These are phyloP conservation scores for Astyanax mexicanus DNA, from an alignment of 2,797 vertebrate species.

Conservation along the genomic window DNA sequence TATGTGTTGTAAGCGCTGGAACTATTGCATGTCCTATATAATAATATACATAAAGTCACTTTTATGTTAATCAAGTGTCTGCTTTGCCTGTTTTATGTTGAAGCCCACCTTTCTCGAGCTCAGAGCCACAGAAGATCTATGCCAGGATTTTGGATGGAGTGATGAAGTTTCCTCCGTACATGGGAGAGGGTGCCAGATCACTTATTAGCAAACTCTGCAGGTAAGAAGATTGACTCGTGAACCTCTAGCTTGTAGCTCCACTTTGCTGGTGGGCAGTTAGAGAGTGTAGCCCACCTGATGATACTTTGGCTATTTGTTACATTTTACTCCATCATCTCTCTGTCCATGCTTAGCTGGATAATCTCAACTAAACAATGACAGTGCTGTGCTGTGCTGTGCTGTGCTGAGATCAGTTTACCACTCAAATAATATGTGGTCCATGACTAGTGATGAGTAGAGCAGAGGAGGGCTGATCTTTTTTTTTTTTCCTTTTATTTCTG, in stretches of 20 bases:
- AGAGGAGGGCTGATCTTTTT: too few species aligned
- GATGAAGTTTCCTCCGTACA: conserved; percentile 78
- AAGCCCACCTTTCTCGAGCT: conserved; percentile 85
- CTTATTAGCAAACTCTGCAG: conserved; percentile 85
- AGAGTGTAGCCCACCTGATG: neutral
- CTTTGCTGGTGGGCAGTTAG: neutral
- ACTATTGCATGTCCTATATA: neutral
- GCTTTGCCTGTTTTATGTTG: neutral
- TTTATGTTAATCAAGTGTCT: neutral
- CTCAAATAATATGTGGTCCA: too few species aligned
- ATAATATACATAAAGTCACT: too few species aligned
- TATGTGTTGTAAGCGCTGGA: neutral
- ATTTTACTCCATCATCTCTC: too few species aligned
- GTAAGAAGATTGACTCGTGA: conserved; percentile 60
- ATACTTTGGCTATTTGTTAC: too few species aligned
- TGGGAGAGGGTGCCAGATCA: conserved; percentile 81
- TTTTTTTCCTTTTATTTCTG: too few species aligned
- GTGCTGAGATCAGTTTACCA: too few species aligned
- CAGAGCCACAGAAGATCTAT: conserved; percentile 85
- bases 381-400: too few species aligned
- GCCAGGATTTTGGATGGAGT: conserved; percentile 82
- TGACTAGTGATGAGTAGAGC: too few species aligned
- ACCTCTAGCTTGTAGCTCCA: neutral
- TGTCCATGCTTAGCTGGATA: too few species aligned
- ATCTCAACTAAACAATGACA: too few species aligned